These are phyloP conservation scores for Microdon myrmicae DNA, from an alignment of 2,888 invertebrate genomes.

Conservation along the genomic window DNA sequence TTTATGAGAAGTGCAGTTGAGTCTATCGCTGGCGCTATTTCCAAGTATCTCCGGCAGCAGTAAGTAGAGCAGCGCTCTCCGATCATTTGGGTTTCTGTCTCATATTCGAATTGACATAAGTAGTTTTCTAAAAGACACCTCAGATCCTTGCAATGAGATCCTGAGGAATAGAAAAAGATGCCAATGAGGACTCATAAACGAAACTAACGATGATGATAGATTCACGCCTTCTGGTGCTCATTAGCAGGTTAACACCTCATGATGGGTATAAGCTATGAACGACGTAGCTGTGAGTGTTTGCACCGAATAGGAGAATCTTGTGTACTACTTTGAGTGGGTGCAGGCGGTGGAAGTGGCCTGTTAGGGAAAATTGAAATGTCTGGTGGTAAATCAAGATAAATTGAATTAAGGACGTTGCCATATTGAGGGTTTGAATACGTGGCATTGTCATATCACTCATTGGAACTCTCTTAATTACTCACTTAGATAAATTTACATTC, in stretches of 20 bases:
- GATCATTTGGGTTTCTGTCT: constrained; percentile 29
- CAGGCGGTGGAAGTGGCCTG: constrained; percentile 20
- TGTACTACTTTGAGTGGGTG: constrained; percentile 8
- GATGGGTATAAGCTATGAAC: constrained; percentile 10
- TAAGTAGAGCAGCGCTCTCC: constrained; percentile 9
- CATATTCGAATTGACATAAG: constrained; percentile 44
- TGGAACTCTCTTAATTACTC: constrained; percentile 18
- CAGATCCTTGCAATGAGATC: constrained; percentile 30
- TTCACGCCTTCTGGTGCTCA: constrained; percentile 43
- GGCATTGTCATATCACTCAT: constrained; percentile 3
- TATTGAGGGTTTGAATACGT: neutral
- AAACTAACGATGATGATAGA: constrained; percentile 24
- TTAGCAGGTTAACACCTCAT: constrained; percentile 49
- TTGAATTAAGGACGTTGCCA: constrained; percentile 2
- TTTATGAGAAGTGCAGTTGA: constrained; percentile 24
- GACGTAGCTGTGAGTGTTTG: constrained; percentile 1
- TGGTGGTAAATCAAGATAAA: constrained; percentile 37
- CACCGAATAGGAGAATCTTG: constrained; percentile 3
- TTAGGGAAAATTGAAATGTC: constrained; percentile 17
- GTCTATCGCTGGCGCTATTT: constrained; percentile 26
- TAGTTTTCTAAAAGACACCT: constrained; percentile 43
- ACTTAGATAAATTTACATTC: constrained; percentile 17
- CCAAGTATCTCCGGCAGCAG: constrained; percentile 9
- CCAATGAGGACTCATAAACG: constrained; percentile 1
- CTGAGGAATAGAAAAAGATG: constrained; percentile 2